Base-by-base conservation (phyloP, 2,888 invertebrate genomes). In the Spisula subtruncata region DNA sequence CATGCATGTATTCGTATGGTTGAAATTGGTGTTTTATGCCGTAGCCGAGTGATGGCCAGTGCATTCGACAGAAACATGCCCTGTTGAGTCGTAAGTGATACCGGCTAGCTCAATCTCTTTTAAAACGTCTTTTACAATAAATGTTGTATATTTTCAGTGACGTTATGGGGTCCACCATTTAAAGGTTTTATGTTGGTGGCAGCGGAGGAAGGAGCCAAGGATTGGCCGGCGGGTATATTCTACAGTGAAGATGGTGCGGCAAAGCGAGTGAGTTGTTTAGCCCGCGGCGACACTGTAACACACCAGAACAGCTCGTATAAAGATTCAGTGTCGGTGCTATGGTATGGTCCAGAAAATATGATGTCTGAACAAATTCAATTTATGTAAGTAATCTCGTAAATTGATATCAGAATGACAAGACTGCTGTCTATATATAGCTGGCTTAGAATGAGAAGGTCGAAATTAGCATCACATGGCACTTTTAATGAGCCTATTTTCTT, bases 131-230 rank as follows among this genome's bases (percentile, higher is more conserved):
- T n/a, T n/a, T n/a, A n/a, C n/a, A n/a, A 41, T 41, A 8, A 5
- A 41, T 41, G 41, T 41, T 51, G 51, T 51, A 51, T 51, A 14
- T 14, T 92, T 91, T 41, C 91, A 94, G 94, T 94, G 0, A 94
- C 94, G 12, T 86, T 94, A 85, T 92, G 93, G 90, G 94, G 94
- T 29, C 93, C 94, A 16, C 94, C 94, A 8, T 94, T 94, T 86
- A 94, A 94, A 83, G 94, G 94, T 18, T 94, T 94, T 85, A 89
- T 93, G 86, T 54, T 94, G 86, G 91, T 93, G 20, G 94, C 94
- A 0, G 93, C 93, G 0, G 94, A 94, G 81, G 93, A 94, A 51
- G 93, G 93, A 0, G 90, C 92, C 18, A 93, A 93, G 79, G 94
- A 94, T 80, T 93, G 93, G 94, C 94, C 94, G 5, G 92, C 93